Base-by-base conservation (phyloP, 1,140 invertebrate genomes). In the Zaprionus nigranus region DNA sequence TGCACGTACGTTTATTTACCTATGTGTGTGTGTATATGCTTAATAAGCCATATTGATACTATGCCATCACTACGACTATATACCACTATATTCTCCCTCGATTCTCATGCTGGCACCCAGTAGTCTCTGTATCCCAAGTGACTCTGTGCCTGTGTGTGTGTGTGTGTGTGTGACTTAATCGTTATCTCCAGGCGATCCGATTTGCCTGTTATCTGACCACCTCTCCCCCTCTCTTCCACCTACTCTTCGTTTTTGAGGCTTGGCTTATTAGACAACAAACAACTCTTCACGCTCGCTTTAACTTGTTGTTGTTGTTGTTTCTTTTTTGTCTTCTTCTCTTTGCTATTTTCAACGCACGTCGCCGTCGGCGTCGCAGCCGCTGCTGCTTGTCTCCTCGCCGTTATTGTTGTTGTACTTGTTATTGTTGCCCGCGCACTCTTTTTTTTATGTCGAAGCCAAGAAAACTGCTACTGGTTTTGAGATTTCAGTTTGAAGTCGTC, bases 391-490 rank as follows among this genome's bases (percentile, higher is more conserved):
- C 34, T 38, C 22, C 57, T 30, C 28, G 43, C 17, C 26, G 57
- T n/a, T n/a, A n/a, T n/a, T 58, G 36, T 30, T 58, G 68, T 58
- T 68, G 65, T 15, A 54, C 56, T 28, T 66, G 58, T 36, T 68
- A 58, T 38, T 71, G 68, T 58, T 63, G 59, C 40, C 40, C 38
- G 51, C 59, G 59, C 72, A 69, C 40, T 46, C 56, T 75, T 80
- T 82, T 71, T 57, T 64, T 78, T 81, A 60, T 78, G 82, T 80
- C 64, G 70, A 76, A 78, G 75, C 77, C 65, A 84, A 88, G 84
- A 88, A 88, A 88, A 88, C 78, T 88, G 84, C 84, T 88, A 88
- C 84, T 88, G 84, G 84, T 88, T 86, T 86, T 86, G 69, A 88
- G 81, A 83, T 88, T 81, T 88, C 53, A 74, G 72, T 63, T 74